Conservation (phyloP, 2,113 vertebrate genomes). For the Brachyhypopomus occidentalis region DNA sequence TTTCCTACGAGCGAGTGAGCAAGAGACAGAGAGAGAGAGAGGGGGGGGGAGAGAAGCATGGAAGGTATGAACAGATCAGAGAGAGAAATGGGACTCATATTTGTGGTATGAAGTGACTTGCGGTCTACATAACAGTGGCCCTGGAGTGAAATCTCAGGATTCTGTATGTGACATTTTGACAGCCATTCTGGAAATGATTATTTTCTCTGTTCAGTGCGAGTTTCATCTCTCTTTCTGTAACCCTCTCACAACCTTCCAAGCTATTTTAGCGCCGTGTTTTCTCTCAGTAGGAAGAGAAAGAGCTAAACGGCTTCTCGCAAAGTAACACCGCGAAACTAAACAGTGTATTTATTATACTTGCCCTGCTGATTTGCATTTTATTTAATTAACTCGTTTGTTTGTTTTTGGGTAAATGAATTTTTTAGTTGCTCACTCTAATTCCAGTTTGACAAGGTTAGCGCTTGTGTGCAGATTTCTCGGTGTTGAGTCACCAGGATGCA, state of each 20-base stretch:
- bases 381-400: too few relatives aligned
- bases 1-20: slow-evolving; percentile 9
- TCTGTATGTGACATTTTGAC: slow-evolving; percentile 39
- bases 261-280: background rate
- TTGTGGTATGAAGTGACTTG: background rate
- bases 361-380: background rate
- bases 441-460: too few relatives aligned
- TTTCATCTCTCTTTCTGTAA: background rate
- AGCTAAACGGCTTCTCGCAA: slow-evolving; percentile 12
- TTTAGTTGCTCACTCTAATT: too few relatives aligned
- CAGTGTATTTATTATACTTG: background rate
- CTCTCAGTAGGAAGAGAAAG: background rate
- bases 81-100: background rate
- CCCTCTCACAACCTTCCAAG: background rate
- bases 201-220: slow-evolving; percentile 6
- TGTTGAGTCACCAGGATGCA: background rate
- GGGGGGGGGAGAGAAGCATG: background rate
- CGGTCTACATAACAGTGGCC: slow-evolving; percentile 1
- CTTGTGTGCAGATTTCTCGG: too few relatives aligned
- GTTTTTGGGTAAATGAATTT: too few relatives aligned
- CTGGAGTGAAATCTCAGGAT: slow-evolving; percentile 14
- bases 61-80: too few relatives aligned
- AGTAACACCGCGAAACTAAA: slow-evolving; percentile 31
- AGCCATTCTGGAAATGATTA: slow-evolving; percentile 32
- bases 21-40: slow-evolving; percentile 17